Conservation (phyloP, 2,797 vertebrate species). For the Halcyon chelicuti region DNA sequence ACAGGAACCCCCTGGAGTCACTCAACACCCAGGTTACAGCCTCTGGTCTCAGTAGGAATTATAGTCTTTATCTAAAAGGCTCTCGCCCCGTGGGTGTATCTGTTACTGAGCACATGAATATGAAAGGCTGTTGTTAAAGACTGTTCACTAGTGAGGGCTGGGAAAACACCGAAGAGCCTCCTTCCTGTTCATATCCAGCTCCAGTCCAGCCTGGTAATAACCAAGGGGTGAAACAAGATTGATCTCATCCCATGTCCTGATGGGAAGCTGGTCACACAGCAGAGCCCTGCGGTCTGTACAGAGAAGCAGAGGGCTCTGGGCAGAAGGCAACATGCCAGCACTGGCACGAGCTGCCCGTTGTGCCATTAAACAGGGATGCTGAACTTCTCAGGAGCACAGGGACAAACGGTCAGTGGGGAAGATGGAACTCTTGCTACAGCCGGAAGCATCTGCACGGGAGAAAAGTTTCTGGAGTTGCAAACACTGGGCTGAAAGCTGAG, state of each 20-base stretch:
- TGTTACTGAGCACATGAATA: background rate
- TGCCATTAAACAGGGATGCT: background rate
- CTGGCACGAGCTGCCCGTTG: background rate
- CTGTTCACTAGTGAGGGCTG: background rate
- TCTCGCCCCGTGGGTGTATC: fast-evolving
- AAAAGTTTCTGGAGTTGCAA: background rate
- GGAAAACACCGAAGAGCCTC: background rate
- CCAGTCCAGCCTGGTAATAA: background rate
- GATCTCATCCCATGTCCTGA: background rate
- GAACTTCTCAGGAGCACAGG: background rate
- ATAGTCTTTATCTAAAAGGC: background rate
- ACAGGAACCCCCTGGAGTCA: background rate
- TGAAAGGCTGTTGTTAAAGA: background rate
- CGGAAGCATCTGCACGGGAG: background rate
- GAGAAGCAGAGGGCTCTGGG: background rate
- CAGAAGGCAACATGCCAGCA: background rate
- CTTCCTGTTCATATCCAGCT: background rate
- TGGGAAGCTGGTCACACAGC: background rate
- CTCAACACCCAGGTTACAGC: background rate
- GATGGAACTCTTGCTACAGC: background rate
- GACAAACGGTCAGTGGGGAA: background rate
- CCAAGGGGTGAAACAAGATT: background rate
- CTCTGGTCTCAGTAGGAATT: background rate
- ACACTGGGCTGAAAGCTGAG: background rate
- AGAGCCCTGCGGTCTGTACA: background rate